These are phyloP conservation scores for Smithornis capensis DNA, from an alignment of 2,113 vertebrate genomes.

Conservation along the genomic window DNA sequence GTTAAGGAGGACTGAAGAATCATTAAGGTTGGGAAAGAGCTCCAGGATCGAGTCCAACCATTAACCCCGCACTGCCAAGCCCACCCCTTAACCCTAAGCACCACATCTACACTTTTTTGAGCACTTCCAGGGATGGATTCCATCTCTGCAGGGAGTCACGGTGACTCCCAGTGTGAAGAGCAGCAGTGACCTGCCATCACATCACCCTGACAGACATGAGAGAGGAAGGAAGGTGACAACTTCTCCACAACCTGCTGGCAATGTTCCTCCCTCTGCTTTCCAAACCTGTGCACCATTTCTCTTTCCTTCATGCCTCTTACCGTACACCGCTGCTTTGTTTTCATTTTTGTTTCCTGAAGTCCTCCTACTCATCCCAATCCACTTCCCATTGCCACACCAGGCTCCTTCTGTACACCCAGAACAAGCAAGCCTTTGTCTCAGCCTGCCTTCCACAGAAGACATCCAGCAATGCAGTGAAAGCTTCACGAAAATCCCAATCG, in stretches of 20 bases:
- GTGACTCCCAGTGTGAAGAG: accelerated
- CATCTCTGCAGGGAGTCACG: not conserved
- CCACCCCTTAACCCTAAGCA: not conserved
- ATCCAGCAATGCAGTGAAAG: not conserved
- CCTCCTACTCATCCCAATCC: not conserved
- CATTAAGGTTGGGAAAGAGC: not conserved
- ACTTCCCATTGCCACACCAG: not conserved
- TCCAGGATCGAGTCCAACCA: not conserved
- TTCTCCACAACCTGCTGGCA: not conserved
- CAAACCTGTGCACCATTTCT: not conserved
- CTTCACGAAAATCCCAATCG: not conserved
- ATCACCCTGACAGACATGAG: not conserved
- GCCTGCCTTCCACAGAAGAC: not conserved
- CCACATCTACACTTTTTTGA: not conserved
- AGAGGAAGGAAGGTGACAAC: not conserved
- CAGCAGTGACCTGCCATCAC: not conserved
- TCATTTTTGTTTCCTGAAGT: conserved; percentile 7
- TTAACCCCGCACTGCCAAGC: not conserved
- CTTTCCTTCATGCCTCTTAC: not conserved
- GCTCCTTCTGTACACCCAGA: not conserved
- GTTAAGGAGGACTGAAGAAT: not conserved
- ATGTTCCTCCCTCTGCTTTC: not conserved
- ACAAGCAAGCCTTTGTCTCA: conserved; percentile 4
- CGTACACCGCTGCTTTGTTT: not conserved
- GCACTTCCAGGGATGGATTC: not conserved